These are phyloP conservation scores for Eupithecia subumbrata DNA, from an alignment of 2,888 invertebrate genomes.

Conservation along the genomic window DNA sequence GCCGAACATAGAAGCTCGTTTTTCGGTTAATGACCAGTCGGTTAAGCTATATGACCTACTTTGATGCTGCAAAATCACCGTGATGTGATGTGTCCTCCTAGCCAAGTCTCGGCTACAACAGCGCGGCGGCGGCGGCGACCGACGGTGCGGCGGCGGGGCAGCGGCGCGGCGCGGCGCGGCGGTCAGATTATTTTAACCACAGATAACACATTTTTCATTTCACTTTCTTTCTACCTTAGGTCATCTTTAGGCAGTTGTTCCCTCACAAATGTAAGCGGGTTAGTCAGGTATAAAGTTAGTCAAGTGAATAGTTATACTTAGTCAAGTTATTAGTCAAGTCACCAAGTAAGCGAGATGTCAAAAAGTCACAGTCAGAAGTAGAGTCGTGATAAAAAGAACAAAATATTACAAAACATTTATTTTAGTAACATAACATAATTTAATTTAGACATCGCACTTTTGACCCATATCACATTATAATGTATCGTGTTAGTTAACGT, in stretches of 20 bases:
- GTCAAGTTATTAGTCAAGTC: slow-evolving; percentile 42
- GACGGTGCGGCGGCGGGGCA: too few relatives aligned
- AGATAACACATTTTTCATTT: background rate
- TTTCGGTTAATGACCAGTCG: background rate
- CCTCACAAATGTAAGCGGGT: background rate
- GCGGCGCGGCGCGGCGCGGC: background rate
- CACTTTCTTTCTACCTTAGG: background rate
- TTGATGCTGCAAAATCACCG: background rate
- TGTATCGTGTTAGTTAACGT: background rate
- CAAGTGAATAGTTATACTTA: slow-evolving; percentile 51
- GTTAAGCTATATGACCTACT: background rate
- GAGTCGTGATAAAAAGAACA: slow-evolving; percentile 51
- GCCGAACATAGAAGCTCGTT: background rate
- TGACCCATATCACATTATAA: slow-evolving; percentile 3
- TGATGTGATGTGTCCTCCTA: background rate
- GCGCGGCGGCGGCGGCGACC: too few relatives aligned
- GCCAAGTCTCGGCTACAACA: background rate
- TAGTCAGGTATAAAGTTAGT: slow-evolving; percentile 42
- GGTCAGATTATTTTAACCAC: background rate
- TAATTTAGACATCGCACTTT: slow-evolving; percentile 79
- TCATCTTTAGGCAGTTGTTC: background rate
- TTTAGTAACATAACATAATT: slow-evolving; percentile 58
- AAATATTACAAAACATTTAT: slow-evolving; percentile 65
- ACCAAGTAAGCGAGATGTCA: slow-evolving; percentile 76
- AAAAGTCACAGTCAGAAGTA: slow-evolving; percentile 44